Conservation (phyloP, 2,888 invertebrate genomes). For the Anticlea derivata region DNA sequence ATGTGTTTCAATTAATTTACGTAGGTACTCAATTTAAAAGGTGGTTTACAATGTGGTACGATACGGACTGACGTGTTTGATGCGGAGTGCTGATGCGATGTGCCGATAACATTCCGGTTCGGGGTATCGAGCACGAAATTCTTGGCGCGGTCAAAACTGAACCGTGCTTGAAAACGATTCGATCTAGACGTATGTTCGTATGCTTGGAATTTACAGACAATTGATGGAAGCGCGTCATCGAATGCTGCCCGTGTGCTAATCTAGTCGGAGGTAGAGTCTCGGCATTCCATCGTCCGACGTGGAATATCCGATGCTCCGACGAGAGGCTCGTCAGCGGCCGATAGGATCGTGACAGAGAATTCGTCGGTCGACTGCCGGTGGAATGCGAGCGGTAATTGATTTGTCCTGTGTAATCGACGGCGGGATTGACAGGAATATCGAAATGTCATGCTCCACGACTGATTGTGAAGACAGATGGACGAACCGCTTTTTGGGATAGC, state of each 20-base stretch:
- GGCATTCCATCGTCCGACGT: slow-evolving; percentile 57
- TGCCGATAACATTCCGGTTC: slow-evolving; percentile 79
- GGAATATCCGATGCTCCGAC: slow-evolving; percentile 60
- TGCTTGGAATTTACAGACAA: slow-evolving; percentile 70
- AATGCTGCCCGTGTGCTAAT: slow-evolving; percentile 65
- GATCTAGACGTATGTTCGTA: slow-evolving; percentile 68
- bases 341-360: slow-evolving; percentile 80
- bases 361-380: slow-evolving; percentile 72
- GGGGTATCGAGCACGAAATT: slow-evolving; percentile 75
- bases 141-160: slow-evolving; percentile 65
- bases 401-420: slow-evolving; percentile 80
- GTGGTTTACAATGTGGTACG: slow-evolving; percentile 67
- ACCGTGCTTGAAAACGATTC: slow-evolving; percentile 61
- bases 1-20: slow-evolving; percentile 62
- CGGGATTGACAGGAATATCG: slow-evolving; percentile 74
- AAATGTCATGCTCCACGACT: slow-evolving; percentile 55
- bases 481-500: slow-evolving; percentile 12
- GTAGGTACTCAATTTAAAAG: slow-evolving; percentile 61
- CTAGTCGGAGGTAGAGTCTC: slow-evolving; percentile 44
- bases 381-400: slow-evolving; percentile 81
- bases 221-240: slow-evolving; percentile 73
- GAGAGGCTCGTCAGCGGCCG: slow-evolving; percentile 69
- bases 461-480: slow-evolving; percentile 36
- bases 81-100: slow-evolving; percentile 69
- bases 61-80: slow-evolving; percentile 66